A percentile compares a stretch with the other conserved stretches of the same genome.
Conservation (phyloP, 64 coral and sea anemone species). For the Stichodactyla mertensii region DNA sequence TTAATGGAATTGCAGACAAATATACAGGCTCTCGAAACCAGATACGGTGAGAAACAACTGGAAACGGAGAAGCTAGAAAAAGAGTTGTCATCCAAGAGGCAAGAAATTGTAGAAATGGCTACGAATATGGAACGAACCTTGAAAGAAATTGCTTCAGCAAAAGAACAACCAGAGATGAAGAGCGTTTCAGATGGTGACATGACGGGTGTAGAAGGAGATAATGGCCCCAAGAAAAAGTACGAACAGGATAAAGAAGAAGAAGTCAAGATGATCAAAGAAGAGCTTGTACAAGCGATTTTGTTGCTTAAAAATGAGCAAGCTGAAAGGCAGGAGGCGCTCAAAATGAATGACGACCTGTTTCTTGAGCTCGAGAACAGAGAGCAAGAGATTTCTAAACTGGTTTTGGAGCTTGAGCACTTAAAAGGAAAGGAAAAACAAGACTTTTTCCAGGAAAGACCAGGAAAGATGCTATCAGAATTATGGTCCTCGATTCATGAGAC, state of each 20-base stretch:
- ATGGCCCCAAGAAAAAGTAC: background rate
- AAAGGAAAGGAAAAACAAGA: conserved; percentile 18
- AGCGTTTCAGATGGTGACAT: background rate
- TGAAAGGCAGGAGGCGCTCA: background rate
- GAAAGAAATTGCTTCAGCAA: conserved; percentile 15
- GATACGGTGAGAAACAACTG: conserved; percentile 12
- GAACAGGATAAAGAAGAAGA: background rate
- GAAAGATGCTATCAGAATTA: background rate
- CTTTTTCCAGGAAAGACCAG: background rate
- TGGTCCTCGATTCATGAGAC: conserved; percentile 6
- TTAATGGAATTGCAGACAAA: conserved; percentile 35
- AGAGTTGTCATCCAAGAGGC: conserved; percentile 34
- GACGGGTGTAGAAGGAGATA: background rate
- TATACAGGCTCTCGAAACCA: conserved; percentile 14
- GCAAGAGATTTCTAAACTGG: conserved; percentile 11
- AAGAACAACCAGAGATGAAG: background rate
- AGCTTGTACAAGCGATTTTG: background rate
- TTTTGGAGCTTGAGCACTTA: conserved; percentile 10
- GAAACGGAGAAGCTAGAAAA: conserved; percentile 38
- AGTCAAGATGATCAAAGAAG: conserved; percentile 15
- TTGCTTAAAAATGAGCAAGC: background rate
- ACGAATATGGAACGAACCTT: background rate
- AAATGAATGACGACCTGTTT: conserved; percentile 1
- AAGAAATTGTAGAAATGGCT: conserved; percentile 13
- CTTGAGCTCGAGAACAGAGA: background rate